Percentiles rank a stretch among this genome's conserved stretches.
Conservation (phyloP, 2,113 vertebrate genomes). For the Chaenocephalus aceratus region DNA sequence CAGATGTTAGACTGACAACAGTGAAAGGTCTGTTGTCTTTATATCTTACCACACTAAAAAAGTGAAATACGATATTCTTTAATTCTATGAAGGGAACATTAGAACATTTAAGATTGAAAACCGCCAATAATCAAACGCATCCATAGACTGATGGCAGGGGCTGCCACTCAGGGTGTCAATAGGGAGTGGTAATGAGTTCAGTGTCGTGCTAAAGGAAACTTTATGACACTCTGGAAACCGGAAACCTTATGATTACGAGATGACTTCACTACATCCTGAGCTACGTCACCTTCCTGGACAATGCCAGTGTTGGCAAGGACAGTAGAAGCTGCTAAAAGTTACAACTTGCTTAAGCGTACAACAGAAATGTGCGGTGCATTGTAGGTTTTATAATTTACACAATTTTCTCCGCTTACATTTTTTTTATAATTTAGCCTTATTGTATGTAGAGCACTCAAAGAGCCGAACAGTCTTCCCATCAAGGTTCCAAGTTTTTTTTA, state of each 20-base stretch:
- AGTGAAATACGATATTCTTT: background rate
- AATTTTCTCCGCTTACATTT: background rate
- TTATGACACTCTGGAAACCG: no score
- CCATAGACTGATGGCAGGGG: no score
- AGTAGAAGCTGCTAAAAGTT: background rate
- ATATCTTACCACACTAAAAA: background rate
- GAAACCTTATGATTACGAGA: no score
- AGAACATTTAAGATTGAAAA: no score
- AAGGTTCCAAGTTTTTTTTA: no score
- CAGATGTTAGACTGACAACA: background rate
- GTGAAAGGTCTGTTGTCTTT: background rate
- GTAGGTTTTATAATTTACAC: background rate
- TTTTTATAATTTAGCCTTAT: background rate
- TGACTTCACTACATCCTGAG: no score
- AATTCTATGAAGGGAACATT: background rate
- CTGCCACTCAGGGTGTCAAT: no score
- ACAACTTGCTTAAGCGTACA: background rate
- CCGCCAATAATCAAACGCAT: no score
- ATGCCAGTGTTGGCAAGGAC: background rate
- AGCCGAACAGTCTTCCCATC: background rate
- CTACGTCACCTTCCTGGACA: no score
- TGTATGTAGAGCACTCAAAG: background rate
- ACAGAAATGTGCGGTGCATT: background rate
- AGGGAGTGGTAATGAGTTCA: no score
- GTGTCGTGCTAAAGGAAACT: no score